Conservation (phyloP, 2,113 vertebrate species). For the Plecotus auritus region DNA sequence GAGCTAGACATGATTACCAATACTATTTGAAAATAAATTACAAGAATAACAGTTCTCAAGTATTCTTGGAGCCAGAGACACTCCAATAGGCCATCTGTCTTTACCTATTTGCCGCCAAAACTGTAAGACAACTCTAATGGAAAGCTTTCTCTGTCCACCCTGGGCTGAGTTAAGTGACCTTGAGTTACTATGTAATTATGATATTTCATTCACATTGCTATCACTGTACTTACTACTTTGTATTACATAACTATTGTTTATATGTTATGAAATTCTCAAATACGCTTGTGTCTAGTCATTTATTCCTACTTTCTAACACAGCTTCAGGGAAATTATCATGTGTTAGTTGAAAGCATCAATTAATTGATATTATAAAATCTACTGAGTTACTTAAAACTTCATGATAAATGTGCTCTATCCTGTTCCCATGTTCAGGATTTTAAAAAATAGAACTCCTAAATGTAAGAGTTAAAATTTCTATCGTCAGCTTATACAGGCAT, state of each 20-base stretch:
- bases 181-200: background rate
- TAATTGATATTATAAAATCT: background rate
- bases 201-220: background rate
- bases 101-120: background rate
- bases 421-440: background rate
- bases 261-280: background rate
- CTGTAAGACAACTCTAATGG: background rate
- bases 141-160: background rate
- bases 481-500: background rate
- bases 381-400: background rate
- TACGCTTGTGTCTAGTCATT: fast-evolving
- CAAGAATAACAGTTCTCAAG: background rate
- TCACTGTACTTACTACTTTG: background rate
- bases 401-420: background rate
- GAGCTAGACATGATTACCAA: background rate
- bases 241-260: background rate
- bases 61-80: background rate
- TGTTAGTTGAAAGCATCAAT: background rate
- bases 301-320: background rate
- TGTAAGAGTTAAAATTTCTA: background rate
- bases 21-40: background rate
- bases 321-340: background rate
- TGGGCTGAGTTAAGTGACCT: background rate
- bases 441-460: background rate
- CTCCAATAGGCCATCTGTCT: background rate